These are phyloP conservation scores for Tupiocoris notatus DNA, from an alignment of 2,888 invertebrate species.

Conservation along the genomic window DNA sequence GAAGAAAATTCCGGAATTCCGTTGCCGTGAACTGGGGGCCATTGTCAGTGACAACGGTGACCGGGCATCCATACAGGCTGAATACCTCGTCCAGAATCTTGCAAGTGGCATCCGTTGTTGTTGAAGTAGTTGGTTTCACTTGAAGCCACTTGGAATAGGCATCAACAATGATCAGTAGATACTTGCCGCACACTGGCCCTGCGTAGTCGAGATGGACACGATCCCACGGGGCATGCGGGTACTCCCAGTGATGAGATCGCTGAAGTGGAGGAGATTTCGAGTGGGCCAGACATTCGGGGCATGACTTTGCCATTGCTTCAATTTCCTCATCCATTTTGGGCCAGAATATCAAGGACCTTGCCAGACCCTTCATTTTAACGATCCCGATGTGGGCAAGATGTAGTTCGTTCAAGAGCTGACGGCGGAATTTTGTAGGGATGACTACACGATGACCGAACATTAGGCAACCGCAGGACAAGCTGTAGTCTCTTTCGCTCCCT, in stretches of 20 bases:
- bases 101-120: conserved; percentile 16
- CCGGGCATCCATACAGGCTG: conserved; percentile 25
- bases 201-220: conserved; percentile 31
- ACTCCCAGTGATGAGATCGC: conserved; percentile 19
- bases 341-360: conserved; percentile 35
- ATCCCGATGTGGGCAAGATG: conserved; percentile 29
- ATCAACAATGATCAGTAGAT: conserved; percentile 39
- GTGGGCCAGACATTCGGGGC: neutral
- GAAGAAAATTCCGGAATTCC: conserved; percentile 25
- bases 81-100: conserved; percentile 12
- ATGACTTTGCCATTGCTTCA: neutral
- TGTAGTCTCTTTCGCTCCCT: conserved; percentile 13
- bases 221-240: conserved; percentile 18
- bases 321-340: conserved; percentile 27
- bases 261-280: conserved; percentile 1
- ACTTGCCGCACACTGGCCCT: conserved; percentile 30
- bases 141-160: conserved; percentile 36
- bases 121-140: conserved; percentile 14
- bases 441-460: conserved; percentile 18
- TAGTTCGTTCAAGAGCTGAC: conserved; percentile 18
- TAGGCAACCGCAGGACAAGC: conserved; percentile 8
- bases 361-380: conserved; percentile 31
- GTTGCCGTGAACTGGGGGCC: conserved; percentile 21
- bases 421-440: conserved; percentile 16
- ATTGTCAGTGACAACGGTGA: conserved; percentile 37